Base-by-base conservation (phyloP, 2,113 vertebrate species). In the Hystrix cristata region DNA sequence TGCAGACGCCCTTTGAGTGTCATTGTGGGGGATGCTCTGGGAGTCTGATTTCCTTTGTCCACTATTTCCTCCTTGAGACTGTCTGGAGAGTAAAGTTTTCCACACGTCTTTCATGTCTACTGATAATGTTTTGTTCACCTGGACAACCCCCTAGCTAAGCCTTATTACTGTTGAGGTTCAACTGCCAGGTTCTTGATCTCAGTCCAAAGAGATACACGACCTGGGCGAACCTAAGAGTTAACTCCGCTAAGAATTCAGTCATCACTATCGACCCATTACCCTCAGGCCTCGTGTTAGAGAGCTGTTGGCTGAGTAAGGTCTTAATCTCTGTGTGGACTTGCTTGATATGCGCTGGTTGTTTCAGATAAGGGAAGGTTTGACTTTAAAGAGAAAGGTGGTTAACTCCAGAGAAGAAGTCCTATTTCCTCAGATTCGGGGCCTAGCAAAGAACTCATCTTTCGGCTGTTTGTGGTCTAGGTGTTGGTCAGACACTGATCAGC, bases 361-460 rank as follows among this genome's bases (percentile, higher is more conserved):
- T 95, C 65, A 83, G 69, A 46, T 97, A 34, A 84, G 79, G 29
- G 74, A 59, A 91, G 11, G 13, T 84, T 76, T 97, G 31, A 38
- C 12, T 95, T 29, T 62, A 82, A 78, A 86, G 57, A 85, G 34
- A 94, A 89, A 89, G 13, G 65, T 81, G 31, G 6, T 74, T 94
- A 65, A 48, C 90, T 92, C 46, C n/a, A 76, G 62, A 87, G n/a
- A 55, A 85, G 59, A 64, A 69, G 7, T 67, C 38, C 72, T 76
- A 51, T 83, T 87, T 89, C 14, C 21, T 64, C 10, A 60, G 21
- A 87, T 87, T 90, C 46, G 92, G 69, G 25, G 8, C n/a, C 6
- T 87, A 69, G 38, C 5, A 62, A 7, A 86, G 59, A 78, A 82
- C 16, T 93, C n/a, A 31, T 18, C 46, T 94, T 78, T 78, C 57